A percentile compares a stretch with the other conserved stretches of the same genome.
These are phyloP conservation scores for Ephydatia muelleri DNA, from an alignment of 37 sponge, comb jelly and placozoan species.

Conservation along the genomic window DNA sequence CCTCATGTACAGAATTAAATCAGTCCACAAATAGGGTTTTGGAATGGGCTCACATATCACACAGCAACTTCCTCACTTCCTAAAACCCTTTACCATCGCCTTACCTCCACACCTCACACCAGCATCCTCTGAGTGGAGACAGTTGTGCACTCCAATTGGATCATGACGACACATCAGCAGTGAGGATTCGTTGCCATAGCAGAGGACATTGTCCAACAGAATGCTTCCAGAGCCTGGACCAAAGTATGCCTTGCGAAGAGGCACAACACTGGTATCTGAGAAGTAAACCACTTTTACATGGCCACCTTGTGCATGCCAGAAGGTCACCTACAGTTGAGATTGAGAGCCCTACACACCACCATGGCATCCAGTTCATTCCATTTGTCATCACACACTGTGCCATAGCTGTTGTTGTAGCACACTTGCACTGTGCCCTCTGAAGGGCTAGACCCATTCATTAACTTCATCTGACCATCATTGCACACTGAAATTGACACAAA, in stretches of 20 bases:
- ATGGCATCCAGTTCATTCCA: slow-evolving; percentile 44
- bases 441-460: background rate
- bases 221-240: slow-evolving; percentile 16
- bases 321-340: background rate
- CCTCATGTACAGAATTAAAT: too few species aligned
- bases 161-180: slow-evolving; percentile 24
- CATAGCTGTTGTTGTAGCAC: slow-evolving; percentile 40
- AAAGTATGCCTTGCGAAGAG: slow-evolving; percentile 16
- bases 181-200: slow-evolving; percentile 38
- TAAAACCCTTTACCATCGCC: background rate
- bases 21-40: too few species aligned
- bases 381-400: slow-evolving; percentile 46
- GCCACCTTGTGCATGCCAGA: background rate
- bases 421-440: slow-evolving; percentile 37
- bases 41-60: too few species aligned
- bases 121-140: slow-evolving; percentile 30
- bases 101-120: slow-evolving; percentile 37
- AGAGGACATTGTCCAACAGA: slow-evolving; percentile 44
- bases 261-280: background rate
- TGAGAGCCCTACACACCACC: slow-evolving; percentile 32
- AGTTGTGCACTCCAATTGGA: slow-evolving; percentile 33
- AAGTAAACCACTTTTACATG: background rate
- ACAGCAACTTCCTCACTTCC: too few species aligned
- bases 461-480: slow-evolving; percentile 36
- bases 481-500: slow-evolving; percentile 9